A percentile compares a stretch with the other conserved stretches of the same genome.
These are phyloP conservation scores for Thamnophis sirtalis DNA, from an alignment of 2,113 vertebrate genomes.

Conservation along the genomic window DNA sequence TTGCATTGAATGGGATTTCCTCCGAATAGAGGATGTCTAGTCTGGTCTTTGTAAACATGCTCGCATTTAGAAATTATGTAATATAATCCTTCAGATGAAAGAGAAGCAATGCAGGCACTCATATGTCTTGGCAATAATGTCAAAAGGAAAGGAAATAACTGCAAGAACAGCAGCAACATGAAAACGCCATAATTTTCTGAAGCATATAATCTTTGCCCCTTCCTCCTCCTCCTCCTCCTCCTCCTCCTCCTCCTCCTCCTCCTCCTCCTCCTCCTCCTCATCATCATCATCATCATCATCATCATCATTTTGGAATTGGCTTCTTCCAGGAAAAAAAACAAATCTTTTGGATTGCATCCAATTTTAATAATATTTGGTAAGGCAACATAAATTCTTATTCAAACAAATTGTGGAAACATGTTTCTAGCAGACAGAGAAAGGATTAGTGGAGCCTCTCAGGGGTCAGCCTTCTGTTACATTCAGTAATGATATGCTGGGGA, in stretches of 20 bases:
- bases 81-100: not conserved
- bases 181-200: not conserved
- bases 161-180: not conserved
- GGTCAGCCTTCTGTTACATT: conserved; percentile 15
- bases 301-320: not conserved
- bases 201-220: not conserved
- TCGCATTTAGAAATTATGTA: not conserved
- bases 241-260: no score
- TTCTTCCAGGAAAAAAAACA: not conserved
- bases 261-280: not conserved
- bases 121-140: not conserved
- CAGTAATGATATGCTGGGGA: conserved; percentile 3
- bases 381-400: not conserved
- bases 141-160: not conserved
- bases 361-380: conserved; percentile 15
- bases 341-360: not conserved
- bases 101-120: not conserved
- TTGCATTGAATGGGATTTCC: not conserved
- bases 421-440: conserved; percentile 2
- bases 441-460: not conserved
- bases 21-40: not conserved
- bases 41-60: not conserved
- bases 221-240: not conserved
- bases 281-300: no score
- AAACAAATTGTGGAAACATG: not conserved